Conservation (phyloP, 2,888 invertebrate genomes). For the Andrena camellia region DNA sequence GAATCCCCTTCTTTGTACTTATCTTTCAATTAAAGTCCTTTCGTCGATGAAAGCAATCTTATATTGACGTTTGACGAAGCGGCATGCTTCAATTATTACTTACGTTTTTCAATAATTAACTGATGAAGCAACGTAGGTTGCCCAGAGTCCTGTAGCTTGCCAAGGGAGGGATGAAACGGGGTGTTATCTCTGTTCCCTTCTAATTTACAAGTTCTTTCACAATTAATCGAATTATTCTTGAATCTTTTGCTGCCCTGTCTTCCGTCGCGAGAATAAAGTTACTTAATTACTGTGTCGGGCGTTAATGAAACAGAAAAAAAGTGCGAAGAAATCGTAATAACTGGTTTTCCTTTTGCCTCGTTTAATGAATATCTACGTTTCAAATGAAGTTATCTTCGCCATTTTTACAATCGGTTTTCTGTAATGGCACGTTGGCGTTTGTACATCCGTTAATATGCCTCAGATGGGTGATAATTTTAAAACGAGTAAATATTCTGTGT, state of each 20-base stretch:
- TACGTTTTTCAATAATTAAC: constrained; percentile 49
- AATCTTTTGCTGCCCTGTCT: neutral
- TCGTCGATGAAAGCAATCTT: neutral
- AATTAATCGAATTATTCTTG: constrained; percentile 46
- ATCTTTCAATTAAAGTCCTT: constrained; percentile 49
- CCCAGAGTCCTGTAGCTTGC: neutral
- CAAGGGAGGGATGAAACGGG: constrained; percentile 13
- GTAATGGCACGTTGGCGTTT: neutral
- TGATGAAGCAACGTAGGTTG: constrained; percentile 22
- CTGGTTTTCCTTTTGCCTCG: neutral
- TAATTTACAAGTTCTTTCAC: constrained; percentile 48
- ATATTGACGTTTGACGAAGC: constrained; percentile 38
- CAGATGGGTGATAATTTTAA: neutral
- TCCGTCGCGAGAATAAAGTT: constrained; percentile 9
- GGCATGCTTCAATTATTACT: constrained; percentile 40
- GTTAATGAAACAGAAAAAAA: constrained; percentile 11
- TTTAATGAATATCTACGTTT: neutral
- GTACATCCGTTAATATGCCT: neutral
- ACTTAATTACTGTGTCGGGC: neutral
- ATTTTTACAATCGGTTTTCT: neutral
- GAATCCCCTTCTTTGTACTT: constrained; percentile 17
- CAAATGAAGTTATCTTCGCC: neutral
- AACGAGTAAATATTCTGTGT: neutral
- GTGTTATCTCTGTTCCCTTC: constrained; percentile 37
- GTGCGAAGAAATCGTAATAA: constrained; percentile 8